A percentile compares a stretch with the other conserved stretches of the same genome.
phyloP scores from a whole-genome alignment of 2,797 vertebrate species.

The Arrhamphus sclerolepis region DNA sequence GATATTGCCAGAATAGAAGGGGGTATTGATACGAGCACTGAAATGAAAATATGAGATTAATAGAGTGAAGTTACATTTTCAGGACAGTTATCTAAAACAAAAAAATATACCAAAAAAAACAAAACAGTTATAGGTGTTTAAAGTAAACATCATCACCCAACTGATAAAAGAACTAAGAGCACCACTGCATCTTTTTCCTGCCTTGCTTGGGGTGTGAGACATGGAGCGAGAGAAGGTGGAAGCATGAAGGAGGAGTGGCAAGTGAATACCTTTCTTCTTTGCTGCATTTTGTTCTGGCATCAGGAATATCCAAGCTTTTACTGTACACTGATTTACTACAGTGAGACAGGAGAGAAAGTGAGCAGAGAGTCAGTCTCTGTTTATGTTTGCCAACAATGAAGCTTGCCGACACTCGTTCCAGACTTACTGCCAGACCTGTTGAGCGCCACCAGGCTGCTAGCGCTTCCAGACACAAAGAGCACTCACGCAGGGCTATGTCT shows the following conservation, averaged over 20 bases:
- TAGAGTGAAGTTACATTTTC: slow-evolving; percentile 33
- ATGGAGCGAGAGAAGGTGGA: slow-evolving; percentile 31
- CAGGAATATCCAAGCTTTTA: slow-evolving; percentile 99
- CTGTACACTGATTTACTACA: slow-evolving; percentile 97
- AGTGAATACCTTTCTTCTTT: slow-evolving; percentile 95
- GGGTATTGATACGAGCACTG: slow-evolving; percentile 34
- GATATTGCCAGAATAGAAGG: slow-evolving; percentile 29
- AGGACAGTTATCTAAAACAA: background rate
- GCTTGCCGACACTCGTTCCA: slow-evolving; percentile 35
- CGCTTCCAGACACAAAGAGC: slow-evolving; percentile 6
- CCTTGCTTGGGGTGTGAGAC: slow-evolving; percentile 54
- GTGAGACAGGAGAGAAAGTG: slow-evolving; percentile 88
- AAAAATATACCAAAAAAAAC: too few species aligned
- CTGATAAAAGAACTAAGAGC: slow-evolving; percentile 36
- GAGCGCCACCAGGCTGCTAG: slow-evolving; percentile 18
- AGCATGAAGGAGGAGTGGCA: slow-evolving; percentile 68
- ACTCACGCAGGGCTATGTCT: background rate
- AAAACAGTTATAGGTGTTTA: background rate
- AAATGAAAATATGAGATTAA: slow-evolving; percentile 51
- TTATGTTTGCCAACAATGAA: slow-evolving; percentile 36
- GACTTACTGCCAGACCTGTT: slow-evolving; percentile 38
- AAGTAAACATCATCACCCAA: slow-evolving; percentile 1
- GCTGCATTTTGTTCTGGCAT: slow-evolving; percentile 92
- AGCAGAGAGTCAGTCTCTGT: slow-evolving; percentile 83
- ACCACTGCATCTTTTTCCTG: slow-evolving; percentile 83